Conservation (phyloP, 2,888 invertebrate genomes). For the Hirudinaria manillensis region DNA sequence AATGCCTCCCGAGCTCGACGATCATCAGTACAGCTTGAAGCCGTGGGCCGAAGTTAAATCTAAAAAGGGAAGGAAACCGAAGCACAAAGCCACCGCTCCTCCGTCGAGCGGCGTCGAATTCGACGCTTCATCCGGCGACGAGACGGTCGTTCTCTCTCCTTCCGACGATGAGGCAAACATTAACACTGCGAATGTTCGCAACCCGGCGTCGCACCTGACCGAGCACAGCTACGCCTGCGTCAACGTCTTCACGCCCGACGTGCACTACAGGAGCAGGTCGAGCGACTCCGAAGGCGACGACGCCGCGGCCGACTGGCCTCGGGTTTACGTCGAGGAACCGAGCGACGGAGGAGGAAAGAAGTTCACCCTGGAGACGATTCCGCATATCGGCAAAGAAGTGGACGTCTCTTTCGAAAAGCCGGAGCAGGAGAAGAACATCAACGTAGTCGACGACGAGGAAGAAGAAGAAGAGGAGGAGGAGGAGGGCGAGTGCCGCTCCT, state of each 20-base stretch:
- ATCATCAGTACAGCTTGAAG: slow-evolving; percentile 18
- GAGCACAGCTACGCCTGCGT: background rate
- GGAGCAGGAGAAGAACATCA: background rate
- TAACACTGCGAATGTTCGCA: background rate
- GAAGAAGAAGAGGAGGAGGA: slow-evolving; percentile 23
- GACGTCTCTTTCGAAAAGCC: background rate
- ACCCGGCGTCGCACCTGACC: background rate
- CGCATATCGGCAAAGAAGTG: background rate
- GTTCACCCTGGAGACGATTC: slow-evolving; percentile 5
- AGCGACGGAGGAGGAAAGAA: background rate
- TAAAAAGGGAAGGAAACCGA: slow-evolving; percentile 23
- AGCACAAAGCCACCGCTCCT: background rate
- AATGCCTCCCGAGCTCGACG: background rate
- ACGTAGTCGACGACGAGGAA: slow-evolving; percentile 12
- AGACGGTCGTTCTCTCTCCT: background rate
- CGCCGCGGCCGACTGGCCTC: slow-evolving; percentile 7
- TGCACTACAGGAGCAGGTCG: background rate
- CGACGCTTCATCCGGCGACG: background rate
- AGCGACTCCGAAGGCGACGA: slow-evolving; percentile 18
- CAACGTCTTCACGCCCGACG: background rate
- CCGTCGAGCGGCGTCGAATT: background rate
- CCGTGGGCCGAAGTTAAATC: slow-evolving; percentile 6
- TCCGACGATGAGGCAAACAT: background rate
- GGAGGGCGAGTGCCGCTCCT: slow-evolving; percentile 26
- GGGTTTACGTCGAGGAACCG: background rate